A percentile compares a stretch with the other conserved stretches of the same genome.
Evolutionary conservation across 2,113 vertebrate genomes (phyloP).

Genomic region (Cettia cetti): DNA sequence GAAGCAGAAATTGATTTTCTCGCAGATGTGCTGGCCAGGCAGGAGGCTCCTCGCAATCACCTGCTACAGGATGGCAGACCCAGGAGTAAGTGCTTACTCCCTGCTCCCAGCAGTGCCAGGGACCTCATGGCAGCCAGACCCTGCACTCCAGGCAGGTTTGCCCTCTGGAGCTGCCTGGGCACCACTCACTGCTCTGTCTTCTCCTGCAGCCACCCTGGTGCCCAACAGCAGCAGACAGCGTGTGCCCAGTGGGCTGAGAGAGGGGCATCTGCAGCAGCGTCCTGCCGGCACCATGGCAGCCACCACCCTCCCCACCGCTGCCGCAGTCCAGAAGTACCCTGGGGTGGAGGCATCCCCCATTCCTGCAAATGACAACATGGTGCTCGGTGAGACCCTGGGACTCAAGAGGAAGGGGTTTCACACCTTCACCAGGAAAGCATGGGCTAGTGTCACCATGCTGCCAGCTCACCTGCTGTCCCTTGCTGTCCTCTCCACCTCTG

Average conservation of each 20-base stretch:
- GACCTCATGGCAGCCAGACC: background rate
- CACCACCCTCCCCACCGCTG: background rate
- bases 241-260: background rate
- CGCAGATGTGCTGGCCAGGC: constrained; percentile 78
- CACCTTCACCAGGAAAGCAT: rapidly evolving
- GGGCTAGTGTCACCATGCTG: background rate
- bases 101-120: rapidly evolving
- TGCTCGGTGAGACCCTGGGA: constrained; percentile 74
- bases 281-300: rapidly evolving
- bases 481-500: background rate
- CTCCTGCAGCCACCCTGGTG: background rate
- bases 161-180: rapidly evolving
- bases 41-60: constrained; percentile 52
- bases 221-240: background rate
- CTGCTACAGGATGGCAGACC: constrained; percentile 62
- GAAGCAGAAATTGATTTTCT: constrained; percentile 88
- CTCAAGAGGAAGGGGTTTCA: background rate
- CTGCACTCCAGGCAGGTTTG: background rate
- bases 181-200: background rate
- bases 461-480: background rate
- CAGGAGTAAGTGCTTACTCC: background rate
- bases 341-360: constrained; percentile 44
- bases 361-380: constrained; percentile 61
- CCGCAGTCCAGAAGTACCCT: constrained; percentile 62
- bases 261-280: background rate